Base-by-base conservation (phyloP, 2,888 invertebrate species). In the Acronicta leporina region DNA sequence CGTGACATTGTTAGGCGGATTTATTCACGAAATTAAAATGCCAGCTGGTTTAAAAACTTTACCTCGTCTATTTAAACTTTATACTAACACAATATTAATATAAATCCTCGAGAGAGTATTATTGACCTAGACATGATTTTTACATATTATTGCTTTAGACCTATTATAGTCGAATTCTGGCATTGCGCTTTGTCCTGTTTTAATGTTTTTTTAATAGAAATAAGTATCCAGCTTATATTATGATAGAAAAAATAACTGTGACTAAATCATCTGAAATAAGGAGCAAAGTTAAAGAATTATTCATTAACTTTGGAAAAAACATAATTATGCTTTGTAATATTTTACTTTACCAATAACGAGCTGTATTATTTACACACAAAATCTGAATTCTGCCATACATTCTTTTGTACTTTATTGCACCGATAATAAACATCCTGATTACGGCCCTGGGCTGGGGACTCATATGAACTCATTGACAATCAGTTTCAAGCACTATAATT, bases 351-450 rank as follows among this genome's bases (percentile, higher is more conserved):
- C n/a, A 53, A 47, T 44, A 44, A 27, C 15, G 3, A 46, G 27
- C 41, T 53, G 11, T 35, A n/a, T 57, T 44, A 8, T 49, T 43
- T 30, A 38, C n/a, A 40, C 27, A 44, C 46, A 50, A 65, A 50
- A 53, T 53, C 46, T 25, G 7, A 46, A 35, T 43, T 30, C 58
- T 60, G 47, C 30, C 60, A 63, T 57, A 16, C 50, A 44, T 41
- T 30, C 15, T 41, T 69, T 66, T 66, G 72, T 69, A 66, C 67
- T 61, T 61, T 61, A 65, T 71, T 61, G 60, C 65, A 70, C 53
- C 59, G 48, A n/a, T n/a, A n/a, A 55, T 42, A 46, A 30, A 63
- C 71, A 20, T 53, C 61, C 46, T 56, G 50, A 61, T 43, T 61
- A 13, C 64, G 49, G 64, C 52, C 45, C 56, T 63, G 48, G 44